Evolutionary conservation across 2,888 invertebrate genomes (phyloP), one percentile per base, ranked within the genome.

Genomic region (Callinectes sapidus): DNA sequence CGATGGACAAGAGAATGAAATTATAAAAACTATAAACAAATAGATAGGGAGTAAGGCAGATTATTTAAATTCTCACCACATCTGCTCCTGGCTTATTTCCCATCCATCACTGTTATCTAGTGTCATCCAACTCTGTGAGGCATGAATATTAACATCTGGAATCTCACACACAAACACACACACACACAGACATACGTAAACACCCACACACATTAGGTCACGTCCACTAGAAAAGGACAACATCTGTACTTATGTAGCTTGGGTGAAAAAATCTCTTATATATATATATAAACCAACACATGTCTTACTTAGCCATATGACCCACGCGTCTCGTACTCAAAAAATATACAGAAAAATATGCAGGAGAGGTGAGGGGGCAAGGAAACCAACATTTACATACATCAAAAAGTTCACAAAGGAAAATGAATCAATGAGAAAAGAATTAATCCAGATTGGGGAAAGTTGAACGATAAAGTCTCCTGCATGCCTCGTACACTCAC

Each of bases 361-460:
- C 71, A 71, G 71, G 71, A 71, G 71, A 48, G 48, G 48, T 48
- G 13, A n/a, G n/a, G n/a, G 71, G 71, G 71, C 71, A 28, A 71
- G 71, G 71, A 71, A 71, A 71, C 71, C 23, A 71, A 71, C 71
- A 71, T 71, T 71, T 71, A 71, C 71, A 71, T 71, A 71, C 71
- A 71, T 28, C 71, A 71, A 71, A 71, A 71, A 71, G 71, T 71
- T n/a, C 71, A 71, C 71, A n/a, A n/a, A 71, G n/a, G 10, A 71
- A 71, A 28, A 71, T 28, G n/a, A 71, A 71, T 71, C n/a, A n/a
- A 71, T 23, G 71, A 71, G 71, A 28, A 71, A 71, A 28, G 66
- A 71, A 28, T 28, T 28, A 71, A 71, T 71, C 28, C n/a, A 71
- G 10, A 13, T 6, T 28, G 71, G 71, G 48, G 48, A 48, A 28